Percentiles rank a stretch among this genome's conserved stretches.
Conservation (phyloP, 2,797 vertebrate species). For the Glossophaga mutica region DNA sequence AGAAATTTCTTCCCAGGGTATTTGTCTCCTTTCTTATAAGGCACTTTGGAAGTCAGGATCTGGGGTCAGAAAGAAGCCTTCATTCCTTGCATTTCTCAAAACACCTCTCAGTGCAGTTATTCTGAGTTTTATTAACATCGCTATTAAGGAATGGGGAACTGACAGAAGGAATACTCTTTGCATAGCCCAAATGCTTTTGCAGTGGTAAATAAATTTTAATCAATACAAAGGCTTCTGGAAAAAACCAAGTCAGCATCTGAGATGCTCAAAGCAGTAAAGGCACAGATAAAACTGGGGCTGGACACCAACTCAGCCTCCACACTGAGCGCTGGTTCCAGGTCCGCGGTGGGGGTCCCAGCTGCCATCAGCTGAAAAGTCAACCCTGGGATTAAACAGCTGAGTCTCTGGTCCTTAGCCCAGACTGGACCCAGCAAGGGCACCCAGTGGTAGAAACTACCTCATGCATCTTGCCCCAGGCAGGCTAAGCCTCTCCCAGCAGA, state of each 20-base stretch:
- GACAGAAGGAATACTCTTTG: constrained; percentile 33
- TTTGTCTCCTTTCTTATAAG: constrained; percentile 70
- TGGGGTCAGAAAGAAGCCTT: constrained; percentile 44
- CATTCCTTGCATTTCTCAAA: background rate
- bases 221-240: constrained; percentile 37
- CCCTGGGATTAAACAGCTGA: background rate
- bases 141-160: background rate
- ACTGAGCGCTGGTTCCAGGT: background rate
- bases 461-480: background rate
- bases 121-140: constrained; percentile 7
- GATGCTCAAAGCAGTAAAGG: constrained; percentile 43
- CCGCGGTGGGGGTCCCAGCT: background rate
- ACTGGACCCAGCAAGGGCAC: background rate
- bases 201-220: constrained; percentile 42
- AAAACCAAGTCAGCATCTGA: constrained; percentile 39
- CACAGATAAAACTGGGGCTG: constrained; percentile 17
- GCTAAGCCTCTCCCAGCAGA: background rate
- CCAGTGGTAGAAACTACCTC: background rate
- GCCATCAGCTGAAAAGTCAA: background rate
- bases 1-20: constrained; percentile 51
- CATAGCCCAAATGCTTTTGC: constrained; percentile 40
- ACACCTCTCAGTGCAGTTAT: background rate
- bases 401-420: background rate
- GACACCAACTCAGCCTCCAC: background rate
- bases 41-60: constrained; percentile 66